A percentile compares a stretch with the other conserved stretches of the same genome.
Evolutionary conservation across 2,797 vertebrate genomes (phyloP).

Genomic region (Thripadectes ignobilis): DNA sequence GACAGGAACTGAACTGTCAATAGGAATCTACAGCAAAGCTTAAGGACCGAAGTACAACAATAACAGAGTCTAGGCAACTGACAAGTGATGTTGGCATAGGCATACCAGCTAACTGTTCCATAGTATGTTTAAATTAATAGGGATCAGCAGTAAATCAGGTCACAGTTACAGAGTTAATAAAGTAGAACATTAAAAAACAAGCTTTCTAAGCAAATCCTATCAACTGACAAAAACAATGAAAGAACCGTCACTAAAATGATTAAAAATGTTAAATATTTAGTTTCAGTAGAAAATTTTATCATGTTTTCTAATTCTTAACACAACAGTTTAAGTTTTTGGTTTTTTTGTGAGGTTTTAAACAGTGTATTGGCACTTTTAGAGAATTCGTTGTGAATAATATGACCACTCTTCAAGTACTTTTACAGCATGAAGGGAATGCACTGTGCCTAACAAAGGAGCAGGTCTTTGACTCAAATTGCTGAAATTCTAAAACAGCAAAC

Average conservation of each 20-base stretch:
- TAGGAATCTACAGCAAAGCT: neutral
- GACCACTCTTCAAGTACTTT: neutral
- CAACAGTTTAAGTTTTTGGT: neutral
- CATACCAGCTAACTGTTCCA: neutral
- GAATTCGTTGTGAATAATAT: neutral
- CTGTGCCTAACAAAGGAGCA: neutral
- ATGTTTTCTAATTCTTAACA: neutral
- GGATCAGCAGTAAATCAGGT: neutral
- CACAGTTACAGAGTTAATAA: neutral
- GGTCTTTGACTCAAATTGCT: neutral
- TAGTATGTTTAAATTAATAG: neutral
- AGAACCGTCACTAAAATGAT: neutral
- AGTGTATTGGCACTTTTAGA: neutral
- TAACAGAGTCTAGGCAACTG: neutral
- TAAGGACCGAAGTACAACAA: neutral
- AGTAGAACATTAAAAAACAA: accelerated
- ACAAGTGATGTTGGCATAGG: neutral
- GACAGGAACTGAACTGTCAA: neutral
- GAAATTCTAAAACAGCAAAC: neutral
- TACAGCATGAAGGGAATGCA: neutral
- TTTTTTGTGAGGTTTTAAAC: neutral
- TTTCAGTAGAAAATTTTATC: neutral
- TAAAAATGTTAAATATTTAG: neutral
- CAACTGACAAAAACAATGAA: neutral
- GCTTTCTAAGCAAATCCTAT: neutral